phyloP scores from a whole-genome alignment of 2,113 vertebrate genomes.

The Glaucidium brasilianum region DNA sequence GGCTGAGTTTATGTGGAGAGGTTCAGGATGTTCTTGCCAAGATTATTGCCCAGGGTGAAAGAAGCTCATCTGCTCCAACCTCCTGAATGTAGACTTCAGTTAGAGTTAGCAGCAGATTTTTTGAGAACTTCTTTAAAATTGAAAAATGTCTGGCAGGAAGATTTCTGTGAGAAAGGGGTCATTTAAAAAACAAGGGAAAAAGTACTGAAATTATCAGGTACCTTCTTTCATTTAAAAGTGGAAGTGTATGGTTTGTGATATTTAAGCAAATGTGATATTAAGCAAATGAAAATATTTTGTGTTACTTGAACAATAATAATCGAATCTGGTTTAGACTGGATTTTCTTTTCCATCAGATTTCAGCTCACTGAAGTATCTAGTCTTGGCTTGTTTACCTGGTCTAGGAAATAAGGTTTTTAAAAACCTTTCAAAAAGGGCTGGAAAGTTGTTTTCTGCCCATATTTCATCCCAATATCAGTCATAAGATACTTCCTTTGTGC shows the following conservation, averaged over 20 bases:
- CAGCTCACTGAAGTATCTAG: background rate
- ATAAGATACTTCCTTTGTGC: background rate
- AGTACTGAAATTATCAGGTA: background rate
- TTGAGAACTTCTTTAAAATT: background rate
- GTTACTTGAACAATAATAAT: background rate
- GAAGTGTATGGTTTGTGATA: background rate
- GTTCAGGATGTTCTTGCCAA: background rate
- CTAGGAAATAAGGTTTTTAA: background rate
- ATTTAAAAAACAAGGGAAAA: background rate
- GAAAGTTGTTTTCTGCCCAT: background rate
- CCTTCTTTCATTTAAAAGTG: background rate
- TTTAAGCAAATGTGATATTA: background rate
- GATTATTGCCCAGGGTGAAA: background rate
- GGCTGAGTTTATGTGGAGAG: accelerated
- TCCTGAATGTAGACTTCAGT: background rate
- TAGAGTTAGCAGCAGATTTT: background rate
- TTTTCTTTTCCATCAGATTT: background rate
- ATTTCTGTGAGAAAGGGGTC: background rate
- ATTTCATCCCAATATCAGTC: background rate
- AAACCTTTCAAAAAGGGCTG: background rate
- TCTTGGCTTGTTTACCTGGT: background rate
- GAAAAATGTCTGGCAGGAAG: background rate
- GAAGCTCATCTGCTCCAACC: background rate
- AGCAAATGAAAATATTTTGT: background rate
- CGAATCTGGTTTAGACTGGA: background rate